Conservation (phyloP, 2,797 vertebrate genomes). For the Acridotheres tristis region DNA sequence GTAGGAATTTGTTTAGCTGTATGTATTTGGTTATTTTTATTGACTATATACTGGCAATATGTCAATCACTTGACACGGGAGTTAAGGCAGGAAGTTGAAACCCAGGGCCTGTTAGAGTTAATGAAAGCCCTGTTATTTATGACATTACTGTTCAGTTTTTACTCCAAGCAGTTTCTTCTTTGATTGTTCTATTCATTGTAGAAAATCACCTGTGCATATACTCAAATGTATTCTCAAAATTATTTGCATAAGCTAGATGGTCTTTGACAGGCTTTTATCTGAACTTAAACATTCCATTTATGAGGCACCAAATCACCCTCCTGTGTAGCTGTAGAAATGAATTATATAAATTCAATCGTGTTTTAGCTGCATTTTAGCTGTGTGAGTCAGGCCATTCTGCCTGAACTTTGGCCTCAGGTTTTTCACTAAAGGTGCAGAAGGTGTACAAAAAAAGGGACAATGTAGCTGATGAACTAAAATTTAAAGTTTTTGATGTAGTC, state of each 20-base stretch:
- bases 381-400: not conserved
- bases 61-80: not conserved
- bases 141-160: not conserved
- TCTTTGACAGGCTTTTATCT: not conserved
- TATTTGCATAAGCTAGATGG: not conserved
- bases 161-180: not conserved
- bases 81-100: not conserved
- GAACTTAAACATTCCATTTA: not conserved
- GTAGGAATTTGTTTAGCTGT: not conserved
- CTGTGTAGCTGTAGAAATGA: not conserved
- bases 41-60: not conserved
- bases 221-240: not conserved
- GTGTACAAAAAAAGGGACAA: not conserved
- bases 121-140: not conserved
- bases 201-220: not conserved
- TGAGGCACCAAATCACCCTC: not conserved
- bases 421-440: not conserved
- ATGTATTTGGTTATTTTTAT: not conserved
- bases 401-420: constrained; percentile 14
- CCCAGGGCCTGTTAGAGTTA: not conserved
- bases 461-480: not conserved
- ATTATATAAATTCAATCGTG: not conserved
- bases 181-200: not conserved
- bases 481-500: not conserved
- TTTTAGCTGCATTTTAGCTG: not conserved